These are phyloP conservation scores for Tetragnatha montana DNA, from an alignment of 2,888 invertebrate genomes.

Conservation along the genomic window DNA sequence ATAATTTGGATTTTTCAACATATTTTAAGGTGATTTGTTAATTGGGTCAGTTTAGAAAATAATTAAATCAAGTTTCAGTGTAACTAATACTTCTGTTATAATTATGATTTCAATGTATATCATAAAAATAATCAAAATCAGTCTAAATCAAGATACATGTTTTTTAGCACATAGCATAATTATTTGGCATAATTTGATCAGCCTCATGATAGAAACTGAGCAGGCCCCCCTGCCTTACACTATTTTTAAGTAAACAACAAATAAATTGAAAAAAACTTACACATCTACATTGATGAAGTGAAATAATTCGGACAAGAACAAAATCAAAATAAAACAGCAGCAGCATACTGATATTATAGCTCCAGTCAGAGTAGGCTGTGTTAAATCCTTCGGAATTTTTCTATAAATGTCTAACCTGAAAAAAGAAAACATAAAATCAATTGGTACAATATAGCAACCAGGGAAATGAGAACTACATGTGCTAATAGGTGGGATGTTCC, in stretches of 20 bases:
- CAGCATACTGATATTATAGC: constrained; percentile 79
- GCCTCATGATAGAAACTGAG: too few relatives aligned
- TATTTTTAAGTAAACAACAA: not conserved
- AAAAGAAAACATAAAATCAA: constrained; percentile 47
- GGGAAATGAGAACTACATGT: too few relatives aligned
- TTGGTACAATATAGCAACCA: too few relatives aligned
- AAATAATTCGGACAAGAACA: constrained; percentile 78
- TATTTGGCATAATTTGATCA: too few relatives aligned
- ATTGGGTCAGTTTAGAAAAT: not conserved
- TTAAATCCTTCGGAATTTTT: constrained; percentile 81
- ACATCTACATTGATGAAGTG: constrained; percentile 78
- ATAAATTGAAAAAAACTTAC: constrained; percentile 75
- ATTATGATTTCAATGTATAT: not conserved
- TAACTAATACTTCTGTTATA: not conserved
- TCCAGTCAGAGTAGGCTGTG: constrained; percentile 80
- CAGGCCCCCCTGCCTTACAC: too few relatives aligned
- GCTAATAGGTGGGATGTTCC: too few relatives aligned
- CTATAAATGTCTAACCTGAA: constrained; percentile 80
- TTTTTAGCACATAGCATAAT: too few relatives aligned
- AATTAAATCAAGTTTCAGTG: not conserved
- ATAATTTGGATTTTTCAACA: too few relatives aligned
- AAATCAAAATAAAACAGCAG: constrained; percentile 77
- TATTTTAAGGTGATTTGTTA: too few relatives aligned
- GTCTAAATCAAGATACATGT: too few relatives aligned
- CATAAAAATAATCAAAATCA: too few relatives aligned